phyloP scores from a whole-genome alignment of 2,797 vertebrate genomes.

The Gymnoscopelus braueri region DNA sequence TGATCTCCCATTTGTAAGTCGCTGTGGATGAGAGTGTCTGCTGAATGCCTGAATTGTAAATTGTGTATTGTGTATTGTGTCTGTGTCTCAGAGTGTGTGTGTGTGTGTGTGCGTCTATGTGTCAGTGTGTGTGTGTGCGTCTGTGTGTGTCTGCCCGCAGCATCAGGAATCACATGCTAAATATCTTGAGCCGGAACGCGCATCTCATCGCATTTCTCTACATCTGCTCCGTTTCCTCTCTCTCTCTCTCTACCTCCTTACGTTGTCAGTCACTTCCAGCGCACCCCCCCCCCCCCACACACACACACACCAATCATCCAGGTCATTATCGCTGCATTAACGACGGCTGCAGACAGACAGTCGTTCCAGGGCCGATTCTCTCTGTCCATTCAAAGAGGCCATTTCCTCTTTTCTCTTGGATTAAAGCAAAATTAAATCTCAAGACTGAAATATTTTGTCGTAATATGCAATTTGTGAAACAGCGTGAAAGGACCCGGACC shows the following conservation, averaged over 20 bases:
- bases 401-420: constrained; percentile 35
- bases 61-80: too few relatives aligned
- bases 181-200: constrained; percentile 29
- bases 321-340: constrained; percentile 51
- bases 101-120: too few relatives aligned
- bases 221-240: constrained; percentile 62
- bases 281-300: constrained; percentile 21
- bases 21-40: too few relatives aligned
- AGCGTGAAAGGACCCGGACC: too few relatives aligned
- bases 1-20: too few relatives aligned
- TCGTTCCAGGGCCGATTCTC: constrained; percentile 34
- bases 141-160: constrained; percentile 45
- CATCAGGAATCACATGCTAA: constrained; percentile 37
- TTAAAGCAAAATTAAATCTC: too few relatives aligned
- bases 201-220: constrained; percentile 53
- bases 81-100: too few relatives aligned
- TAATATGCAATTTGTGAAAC: too few relatives aligned
- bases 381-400: constrained; percentile 36
- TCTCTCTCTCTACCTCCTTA: constrained; percentile 43
- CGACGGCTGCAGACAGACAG: constrained; percentile 44
- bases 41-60: too few relatives aligned
- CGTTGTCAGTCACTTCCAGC: constrained; percentile 18
- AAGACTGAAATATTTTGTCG: too few relatives aligned
- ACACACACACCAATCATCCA: constrained; percentile 48
- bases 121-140: background rate